phyloP scores from a whole-genome alignment of 2,113 vertebrate species.

The Pteropus alecto region DNA sequence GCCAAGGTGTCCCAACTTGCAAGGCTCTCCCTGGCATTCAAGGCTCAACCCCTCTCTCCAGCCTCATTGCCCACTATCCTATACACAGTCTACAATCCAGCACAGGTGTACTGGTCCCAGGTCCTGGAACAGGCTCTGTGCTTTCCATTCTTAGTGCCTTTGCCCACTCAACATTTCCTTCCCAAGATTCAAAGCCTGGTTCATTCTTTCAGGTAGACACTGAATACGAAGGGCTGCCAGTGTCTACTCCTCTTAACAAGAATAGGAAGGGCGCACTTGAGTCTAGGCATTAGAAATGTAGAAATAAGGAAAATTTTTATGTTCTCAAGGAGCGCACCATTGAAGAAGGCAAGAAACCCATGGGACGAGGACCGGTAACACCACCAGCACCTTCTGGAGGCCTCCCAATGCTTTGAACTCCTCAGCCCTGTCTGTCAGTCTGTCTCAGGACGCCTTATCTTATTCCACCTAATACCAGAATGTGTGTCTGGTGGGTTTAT shows the following conservation, averaged over 20 bases:
- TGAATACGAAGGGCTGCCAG: neutral
- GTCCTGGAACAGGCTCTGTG: neutral
- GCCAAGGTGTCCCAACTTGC: neutral
- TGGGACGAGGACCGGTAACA: neutral
- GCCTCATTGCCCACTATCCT: neutral
- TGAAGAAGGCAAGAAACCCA: neutral
- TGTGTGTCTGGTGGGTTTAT: neutral
- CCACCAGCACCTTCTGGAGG: neutral
- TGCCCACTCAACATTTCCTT: neutral
- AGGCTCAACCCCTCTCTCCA: neutral
- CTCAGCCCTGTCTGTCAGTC: neutral
- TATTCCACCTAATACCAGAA: neutral
- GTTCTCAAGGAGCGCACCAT: neutral
- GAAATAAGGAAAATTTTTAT: neutral
- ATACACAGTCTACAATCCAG: neutral
- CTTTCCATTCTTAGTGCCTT: neutral
- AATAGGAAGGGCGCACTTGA: neutral
- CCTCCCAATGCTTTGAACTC: neutral
- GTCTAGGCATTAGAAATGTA: neutral
- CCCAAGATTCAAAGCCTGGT: neutral
- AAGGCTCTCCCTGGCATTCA: neutral
- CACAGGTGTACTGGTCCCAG: neutral
- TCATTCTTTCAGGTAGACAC: neutral
- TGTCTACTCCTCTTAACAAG: neutral
- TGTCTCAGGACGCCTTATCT: neutral